Evolutionary conservation across 2,113 vertebrate species (phyloP).

Genomic region (Gadus macrocephalus): DNA sequence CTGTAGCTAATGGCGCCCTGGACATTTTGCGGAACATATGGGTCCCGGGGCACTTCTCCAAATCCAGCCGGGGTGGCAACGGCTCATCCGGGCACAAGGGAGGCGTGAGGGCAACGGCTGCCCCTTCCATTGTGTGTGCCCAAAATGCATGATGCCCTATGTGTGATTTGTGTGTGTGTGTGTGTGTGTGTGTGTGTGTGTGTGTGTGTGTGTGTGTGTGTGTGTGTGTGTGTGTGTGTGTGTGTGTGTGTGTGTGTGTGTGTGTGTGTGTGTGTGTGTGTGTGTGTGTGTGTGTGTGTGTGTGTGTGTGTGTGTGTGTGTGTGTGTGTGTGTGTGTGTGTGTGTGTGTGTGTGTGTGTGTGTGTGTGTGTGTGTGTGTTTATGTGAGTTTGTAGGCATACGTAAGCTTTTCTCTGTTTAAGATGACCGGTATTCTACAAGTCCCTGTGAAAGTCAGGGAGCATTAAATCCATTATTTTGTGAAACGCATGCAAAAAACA

Average conservation of each 20-base stretch:
- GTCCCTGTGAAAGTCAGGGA: no score
- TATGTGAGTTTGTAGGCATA: background rate
- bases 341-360: background rate
- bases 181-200: background rate
- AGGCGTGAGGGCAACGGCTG: constrained; percentile 26
- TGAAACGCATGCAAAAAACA: no score
- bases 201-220: background rate
- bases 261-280: background rate
- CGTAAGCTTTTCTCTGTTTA: no score
- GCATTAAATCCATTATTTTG: no score
- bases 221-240: background rate
- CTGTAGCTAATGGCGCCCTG: constrained; percentile 49
- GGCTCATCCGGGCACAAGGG: constrained; percentile 37
- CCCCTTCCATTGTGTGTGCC: constrained; percentile 1
- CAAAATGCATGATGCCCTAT: background rate
- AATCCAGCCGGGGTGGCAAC: constrained; percentile 57
- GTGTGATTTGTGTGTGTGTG: constrained; percentile 6
- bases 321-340: background rate
- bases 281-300: background rate
- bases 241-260: background rate
- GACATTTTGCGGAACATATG: constrained; percentile 68
- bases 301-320: no score
- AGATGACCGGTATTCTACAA: no score
- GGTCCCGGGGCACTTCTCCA: constrained; percentile 66
- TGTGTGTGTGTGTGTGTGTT: no score